A percentile compares a stretch with the other conserved stretches of the same genome.
Conservation (phyloP, 2,797 vertebrate genomes). For the Enteromius unitaeniatus region DNA sequence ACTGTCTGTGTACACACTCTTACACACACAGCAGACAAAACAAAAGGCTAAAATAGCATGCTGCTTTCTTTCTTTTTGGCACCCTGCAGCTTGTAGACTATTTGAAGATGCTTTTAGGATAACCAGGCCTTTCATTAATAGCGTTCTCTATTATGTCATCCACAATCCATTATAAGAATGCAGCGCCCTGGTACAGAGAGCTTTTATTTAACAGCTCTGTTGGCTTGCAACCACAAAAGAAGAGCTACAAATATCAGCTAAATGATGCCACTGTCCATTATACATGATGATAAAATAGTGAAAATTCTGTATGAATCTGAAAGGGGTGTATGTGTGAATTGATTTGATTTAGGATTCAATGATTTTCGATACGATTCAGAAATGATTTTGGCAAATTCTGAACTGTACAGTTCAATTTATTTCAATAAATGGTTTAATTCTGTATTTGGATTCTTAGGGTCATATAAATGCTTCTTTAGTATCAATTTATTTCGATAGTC, state of each 20-base stretch:
- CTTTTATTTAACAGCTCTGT: conserved; percentile 1
- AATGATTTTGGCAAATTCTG: neutral
- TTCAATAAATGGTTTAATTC: neutral
- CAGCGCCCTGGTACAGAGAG: neutral
- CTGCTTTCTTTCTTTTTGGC: neutral
- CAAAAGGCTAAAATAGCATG: conserved; percentile 9
- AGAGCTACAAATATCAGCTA: neutral
- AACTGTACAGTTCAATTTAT: neutral
- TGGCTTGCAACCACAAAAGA: neutral
- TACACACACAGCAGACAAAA: conserved; percentile 2
- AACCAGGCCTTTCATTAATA: conserved; percentile 12
- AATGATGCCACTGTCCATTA: neutral
- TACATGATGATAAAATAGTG: neutral
- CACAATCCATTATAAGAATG: conserved; percentile 15
- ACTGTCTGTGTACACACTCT: conserved; percentile 5
- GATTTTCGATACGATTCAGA: neutral
- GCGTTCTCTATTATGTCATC: conserved; percentile 18
- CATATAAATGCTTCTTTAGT: neutral
- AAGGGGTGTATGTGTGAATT: neutral
- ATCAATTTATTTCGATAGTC: no score
- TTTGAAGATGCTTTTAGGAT: conserved; percentile 38
- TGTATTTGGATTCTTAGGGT: neutral
- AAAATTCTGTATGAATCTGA: neutral
- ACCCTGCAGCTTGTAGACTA: conserved; percentile 21
- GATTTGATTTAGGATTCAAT: neutral